Conservation (phyloP, 2,797 vertebrate species). For the Oryzias dopingdopingensis region DNA sequence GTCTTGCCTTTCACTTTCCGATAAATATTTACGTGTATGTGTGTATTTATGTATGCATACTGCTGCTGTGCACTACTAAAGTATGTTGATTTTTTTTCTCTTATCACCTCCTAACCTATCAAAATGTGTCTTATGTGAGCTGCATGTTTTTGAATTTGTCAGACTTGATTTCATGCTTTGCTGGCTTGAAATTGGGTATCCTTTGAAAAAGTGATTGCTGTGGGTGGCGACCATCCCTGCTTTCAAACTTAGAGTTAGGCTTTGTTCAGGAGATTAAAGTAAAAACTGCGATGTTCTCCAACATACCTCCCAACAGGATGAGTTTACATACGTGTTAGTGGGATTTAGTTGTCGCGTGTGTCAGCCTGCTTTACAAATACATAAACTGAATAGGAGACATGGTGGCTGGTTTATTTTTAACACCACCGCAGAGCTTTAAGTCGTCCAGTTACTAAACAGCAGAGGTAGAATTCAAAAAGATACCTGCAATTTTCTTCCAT, state of each 20-base stretch:
- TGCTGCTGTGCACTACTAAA: too few species aligned
- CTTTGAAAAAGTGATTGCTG: slow-evolving; percentile 38
- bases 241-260: slow-evolving; percentile 41
- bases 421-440: slow-evolving; percentile 26
- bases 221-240: slow-evolving; percentile 35
- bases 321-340: slow-evolving; percentile 1
- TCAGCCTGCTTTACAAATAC: slow-evolving; percentile 8
- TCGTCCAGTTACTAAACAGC: slow-evolving; percentile 32
- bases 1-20: too few species aligned
- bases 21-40: not conserved
- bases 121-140: slow-evolving; percentile 34
- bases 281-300: slow-evolving; percentile 26
- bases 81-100: slow-evolving; percentile 2
- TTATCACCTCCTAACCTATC: slow-evolving; percentile 20
- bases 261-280: slow-evolving; percentile 39
- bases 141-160: slow-evolving; percentile 33
- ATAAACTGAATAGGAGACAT: slow-evolving; percentile 28
- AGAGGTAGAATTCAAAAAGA: slow-evolving; percentile 14
- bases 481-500: slow-evolving; percentile 37
- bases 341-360: slow-evolving; percentile 1
- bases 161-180: slow-evolving; percentile 42
- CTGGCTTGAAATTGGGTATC: slow-evolving; percentile 35
- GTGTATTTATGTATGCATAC: not conserved
- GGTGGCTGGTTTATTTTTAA: slow-evolving; percentile 43
- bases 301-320: slow-evolving; percentile 30